phyloP scores from a whole-genome alignment of 2,888 invertebrate species.

The Biston betularia region DNA sequence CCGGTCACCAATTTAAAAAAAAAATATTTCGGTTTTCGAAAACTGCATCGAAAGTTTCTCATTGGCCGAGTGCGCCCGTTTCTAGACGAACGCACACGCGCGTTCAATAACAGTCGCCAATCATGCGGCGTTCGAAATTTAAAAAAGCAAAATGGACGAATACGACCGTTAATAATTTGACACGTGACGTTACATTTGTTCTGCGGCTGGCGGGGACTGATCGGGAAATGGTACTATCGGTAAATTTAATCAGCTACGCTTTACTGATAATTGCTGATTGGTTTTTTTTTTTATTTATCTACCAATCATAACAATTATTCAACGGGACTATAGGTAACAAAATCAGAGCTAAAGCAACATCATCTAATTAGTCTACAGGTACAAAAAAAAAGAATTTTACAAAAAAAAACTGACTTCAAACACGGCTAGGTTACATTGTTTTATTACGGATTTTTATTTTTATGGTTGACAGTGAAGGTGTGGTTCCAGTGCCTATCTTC shows the following conservation, averaged over 20 bases:
- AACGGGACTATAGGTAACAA: no score
- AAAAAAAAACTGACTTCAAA: no score
- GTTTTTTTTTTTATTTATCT: not conserved
- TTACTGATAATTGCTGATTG: not conserved
- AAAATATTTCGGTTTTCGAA: conserved; percentile 31
- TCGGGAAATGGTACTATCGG: conserved; percentile 53
- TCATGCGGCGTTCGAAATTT: conserved; percentile 77
- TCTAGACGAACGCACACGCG: conserved; percentile 60
- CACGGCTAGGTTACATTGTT: no score
- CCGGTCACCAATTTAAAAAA: not conserved
- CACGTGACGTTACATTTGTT: conserved; percentile 79
- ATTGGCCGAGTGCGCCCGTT: conserved; percentile 63
- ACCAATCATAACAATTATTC: no score
- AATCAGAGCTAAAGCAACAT: no score
- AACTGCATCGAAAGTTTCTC: conserved; percentile 50
- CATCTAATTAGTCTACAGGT: no score
- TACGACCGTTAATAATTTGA: conserved; percentile 80
- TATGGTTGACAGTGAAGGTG: no score
- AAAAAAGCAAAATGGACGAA: conserved; percentile 78
- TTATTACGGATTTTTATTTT: no score
- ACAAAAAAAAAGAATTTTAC: no score
- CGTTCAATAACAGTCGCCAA: conserved; percentile 76
- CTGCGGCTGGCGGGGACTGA: conserved; percentile 59
- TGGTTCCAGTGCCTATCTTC: no score
- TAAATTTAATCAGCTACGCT: conserved; percentile 60